Evolutionary conservation across 2,888 invertebrate species (phyloP), one percentile per base, ranked within the genome.

Genomic region (Machimus rusticus): DNA sequence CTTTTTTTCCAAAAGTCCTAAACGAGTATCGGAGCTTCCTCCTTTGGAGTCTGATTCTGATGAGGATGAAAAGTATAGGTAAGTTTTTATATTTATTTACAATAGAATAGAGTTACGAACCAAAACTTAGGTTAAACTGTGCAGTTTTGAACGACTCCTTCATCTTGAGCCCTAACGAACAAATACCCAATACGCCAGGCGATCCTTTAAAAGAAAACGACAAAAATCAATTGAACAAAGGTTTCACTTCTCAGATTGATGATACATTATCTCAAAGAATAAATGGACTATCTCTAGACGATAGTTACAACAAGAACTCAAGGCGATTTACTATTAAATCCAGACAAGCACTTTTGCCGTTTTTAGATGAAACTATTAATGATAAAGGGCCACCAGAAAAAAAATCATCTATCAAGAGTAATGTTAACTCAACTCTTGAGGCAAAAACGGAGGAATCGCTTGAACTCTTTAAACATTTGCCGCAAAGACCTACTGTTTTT

Each of bases 81-180:
- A 89, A 87, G 74, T 86, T 12, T 39, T 39, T 39, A 12, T 5
- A 74, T 66, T 34, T 9, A 12, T 55, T n/a, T 12, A 57, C 1
- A 46, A 43, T 19, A 46, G 5, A 46, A 1, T 14, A 1, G 6
- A 51, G 51, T 51, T 51, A 19, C 51, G 0, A 51, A 5, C 46
- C 4, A 6, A 39, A 57, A 84, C 78, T 31, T 19, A 92, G 92
- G 76, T 89, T 92, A 0, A 92, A 93, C 87, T 91, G 91, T 88
- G 93, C 92, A 23, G 91, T 92, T 37, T 89, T 93, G 0, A 92
- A 92, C 86, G 92, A 93, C 87, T 93, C 93, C 1, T 92, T 92
- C 86, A 90, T 92, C 5, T 79, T 92, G 9, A 92, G 91, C 88
- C 92, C 88, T 2, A 88, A 88, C 43, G 43, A 34, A 0, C 88